Percentiles rank a stretch among this genome's conserved stretches.
phyloP scores from a whole-genome alignment of 2,113 vertebrate species.

The Suncus etruscus region DNA sequence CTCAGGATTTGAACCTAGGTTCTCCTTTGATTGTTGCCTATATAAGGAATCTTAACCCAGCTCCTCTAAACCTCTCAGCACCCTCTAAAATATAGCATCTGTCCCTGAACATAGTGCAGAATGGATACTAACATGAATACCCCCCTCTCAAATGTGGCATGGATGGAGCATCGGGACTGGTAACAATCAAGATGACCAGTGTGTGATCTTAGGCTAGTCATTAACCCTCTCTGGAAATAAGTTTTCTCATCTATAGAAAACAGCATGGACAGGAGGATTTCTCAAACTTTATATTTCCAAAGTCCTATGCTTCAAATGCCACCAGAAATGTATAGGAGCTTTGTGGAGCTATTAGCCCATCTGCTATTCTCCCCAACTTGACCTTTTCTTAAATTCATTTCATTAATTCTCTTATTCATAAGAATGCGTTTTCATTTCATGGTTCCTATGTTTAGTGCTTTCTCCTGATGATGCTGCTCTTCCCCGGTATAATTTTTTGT shows the following conservation, averaged over 20 bases:
- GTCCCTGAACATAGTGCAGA: constrained; percentile 4
- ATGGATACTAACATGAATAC: neutral
- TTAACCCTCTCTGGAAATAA: constrained; percentile 27
- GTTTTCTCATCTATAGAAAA: constrained; percentile 17
- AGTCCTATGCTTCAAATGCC: constrained; percentile 57
- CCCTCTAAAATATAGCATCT: neutral
- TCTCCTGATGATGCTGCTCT: constrained; percentile 75
- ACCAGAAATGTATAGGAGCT: constrained; percentile 48
- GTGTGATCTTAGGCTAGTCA: constrained; percentile 53
- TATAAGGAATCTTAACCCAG: neutral
- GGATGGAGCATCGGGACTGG: neutral
- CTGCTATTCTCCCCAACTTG: constrained; percentile 72
- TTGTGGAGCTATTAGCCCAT: constrained; percentile 56
- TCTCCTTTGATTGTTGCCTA: neutral
- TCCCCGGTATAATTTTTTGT: constrained; percentile 81
- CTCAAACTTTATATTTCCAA: neutral
- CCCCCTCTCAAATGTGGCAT: neutral
- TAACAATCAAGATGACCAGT: neutral
- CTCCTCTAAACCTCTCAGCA: neutral
- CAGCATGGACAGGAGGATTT: neutral
- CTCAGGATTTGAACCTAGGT: constrained; percentile 8
- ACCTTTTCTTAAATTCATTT: constrained; percentile 84
- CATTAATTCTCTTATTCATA: constrained; percentile 80
- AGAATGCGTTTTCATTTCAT: constrained; percentile 81
- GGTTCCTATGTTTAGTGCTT: constrained; percentile 82